Base-by-base conservation (phyloP, 2,888 invertebrate genomes). In the Dascillus cervinus region DNA sequence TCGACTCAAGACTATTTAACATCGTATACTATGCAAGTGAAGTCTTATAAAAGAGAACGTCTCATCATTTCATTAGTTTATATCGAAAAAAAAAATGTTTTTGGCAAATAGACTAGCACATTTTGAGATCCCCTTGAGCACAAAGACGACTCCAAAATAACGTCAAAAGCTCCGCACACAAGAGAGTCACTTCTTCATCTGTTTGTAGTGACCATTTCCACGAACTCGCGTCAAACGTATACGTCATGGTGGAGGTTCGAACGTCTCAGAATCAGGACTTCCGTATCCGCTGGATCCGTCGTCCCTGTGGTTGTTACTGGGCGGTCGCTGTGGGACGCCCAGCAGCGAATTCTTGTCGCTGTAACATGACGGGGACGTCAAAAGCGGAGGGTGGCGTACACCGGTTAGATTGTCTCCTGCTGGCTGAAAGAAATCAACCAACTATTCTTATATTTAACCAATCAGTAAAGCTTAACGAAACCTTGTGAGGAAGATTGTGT, bases 231-330 rank as follows among this genome's bases (percentile, higher is more conserved):
- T n/a, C n/a, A 43, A 37, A 28, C 39, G 38, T 30, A 49, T 37
- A 27, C 49, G 58, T 56, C 57, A 57, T 53, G 57, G 56, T 22
- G 51, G 53, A 31, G 60, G 50, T 34, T 72, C 72, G 50, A 71
- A 69, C 17, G 77, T 77, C 48, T 78, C 77, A 8, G 79, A 78
- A 61, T 81, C 80, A 13, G 84, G 83, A 64, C 82, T 82, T 50
- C 83, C 83, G 66, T 84, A 84, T 2, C 84, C 84, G 60, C 82
- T 82, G 53, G 82, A 82, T 12, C 80, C 79, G 60, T 83, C 84
- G 52, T 83, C 83, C 14, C 64, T 52, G 34, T 47, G 53, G 30
- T 65, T 65, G 46, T 50, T 60, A 58, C 54, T 61, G 56, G 52
- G 61, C 62, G 53, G 63, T 53, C 58, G 62, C 62, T 49, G 63